Conservation (phyloP, 2,888 invertebrate species). For the Caenorhabditis plicata region DNA sequence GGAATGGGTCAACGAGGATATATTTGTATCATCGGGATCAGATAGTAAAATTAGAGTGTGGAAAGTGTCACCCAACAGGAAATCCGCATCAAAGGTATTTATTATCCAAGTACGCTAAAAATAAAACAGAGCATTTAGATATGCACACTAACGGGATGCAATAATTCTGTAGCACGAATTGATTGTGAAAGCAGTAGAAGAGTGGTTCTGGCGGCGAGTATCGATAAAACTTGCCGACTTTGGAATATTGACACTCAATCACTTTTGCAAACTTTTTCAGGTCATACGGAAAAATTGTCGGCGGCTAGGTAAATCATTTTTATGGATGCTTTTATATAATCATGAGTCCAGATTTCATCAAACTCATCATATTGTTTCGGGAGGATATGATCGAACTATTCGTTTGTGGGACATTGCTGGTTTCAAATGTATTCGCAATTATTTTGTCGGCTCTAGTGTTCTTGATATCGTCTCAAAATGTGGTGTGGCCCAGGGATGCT, state of each 20-base stretch:
- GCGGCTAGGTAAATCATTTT: conserved; percentile 83
- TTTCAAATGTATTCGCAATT: conserved; percentile 74
- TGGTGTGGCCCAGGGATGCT: conserved; percentile 11
- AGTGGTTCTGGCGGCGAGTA: conserved; percentile 80
- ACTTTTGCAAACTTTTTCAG: conserved; percentile 77
- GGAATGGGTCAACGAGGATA: conserved; percentile 84
- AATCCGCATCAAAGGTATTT: conserved; percentile 8
- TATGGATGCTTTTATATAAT: too few relatives aligned
- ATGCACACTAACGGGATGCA: conserved; percentile 76
- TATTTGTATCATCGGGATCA: conserved; percentile 85
- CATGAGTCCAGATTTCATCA: conserved; percentile 79
- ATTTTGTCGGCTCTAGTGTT: conserved; percentile 57
- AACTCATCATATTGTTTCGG: conserved; percentile 74
- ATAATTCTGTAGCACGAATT: conserved; percentile 91
- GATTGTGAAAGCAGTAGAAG: conserved; percentile 81
- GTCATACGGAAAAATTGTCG: conserved; percentile 95
- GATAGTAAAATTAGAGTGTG: conserved; percentile 96
- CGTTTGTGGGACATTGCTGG: conserved; percentile 97
- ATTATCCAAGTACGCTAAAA: neutral
- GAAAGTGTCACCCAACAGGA: conserved; percentile 73
- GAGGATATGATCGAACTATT: conserved; percentile 93
- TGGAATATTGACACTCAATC: conserved; percentile 91
- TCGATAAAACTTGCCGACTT: conserved; percentile 92
- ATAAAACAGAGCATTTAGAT: neutral
- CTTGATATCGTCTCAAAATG: conserved; percentile 76